Conservation (phyloP, 1,140 invertebrate species). For the Rhizoglyphus robini region DNA sequence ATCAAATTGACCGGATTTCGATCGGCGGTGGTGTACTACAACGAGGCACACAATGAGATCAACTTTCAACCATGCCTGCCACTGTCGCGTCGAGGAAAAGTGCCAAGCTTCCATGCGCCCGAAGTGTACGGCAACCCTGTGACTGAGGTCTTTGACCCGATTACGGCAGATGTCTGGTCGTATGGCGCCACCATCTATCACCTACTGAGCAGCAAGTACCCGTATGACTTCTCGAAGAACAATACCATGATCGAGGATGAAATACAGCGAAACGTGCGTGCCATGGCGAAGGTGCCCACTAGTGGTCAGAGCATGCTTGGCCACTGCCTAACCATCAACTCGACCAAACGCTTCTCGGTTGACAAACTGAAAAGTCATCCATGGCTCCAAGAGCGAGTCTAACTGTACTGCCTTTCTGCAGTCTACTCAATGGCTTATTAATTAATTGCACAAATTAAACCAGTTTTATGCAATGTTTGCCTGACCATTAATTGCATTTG, state of each 20-base stretch:
- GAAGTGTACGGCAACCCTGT: conserved; percentile 3
- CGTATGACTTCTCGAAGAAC: conserved; percentile 2
- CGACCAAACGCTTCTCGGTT: neutral
- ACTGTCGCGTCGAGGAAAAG: neutral
- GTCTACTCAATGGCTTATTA: too few species aligned
- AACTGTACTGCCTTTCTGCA: too few species aligned
- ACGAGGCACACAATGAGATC: neutral
- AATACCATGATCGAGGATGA: neutral
- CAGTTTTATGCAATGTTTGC: too few species aligned
- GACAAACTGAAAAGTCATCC: neutral
- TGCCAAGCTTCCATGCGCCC: conserved; percentile 1
- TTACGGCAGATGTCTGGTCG: conserved; percentile 8
- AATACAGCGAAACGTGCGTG: neutral
- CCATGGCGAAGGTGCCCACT: neutral
- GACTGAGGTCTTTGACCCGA: conserved; percentile 10
- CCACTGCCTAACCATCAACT: neutral
- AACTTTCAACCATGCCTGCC: conserved; percentile 1
- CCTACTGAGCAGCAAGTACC: neutral
- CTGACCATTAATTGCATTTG: too few species aligned
- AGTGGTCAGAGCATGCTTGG: neutral
- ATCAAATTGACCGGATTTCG: conserved; percentile 14
- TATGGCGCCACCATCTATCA: conserved; percentile 7
- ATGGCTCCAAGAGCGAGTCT: conserved; percentile 1
- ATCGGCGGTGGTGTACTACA: neutral
- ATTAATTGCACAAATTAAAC: too few species aligned